Base-by-base conservation (phyloP, 2,888 invertebrate species). In the Galeruca laticollis region DNA sequence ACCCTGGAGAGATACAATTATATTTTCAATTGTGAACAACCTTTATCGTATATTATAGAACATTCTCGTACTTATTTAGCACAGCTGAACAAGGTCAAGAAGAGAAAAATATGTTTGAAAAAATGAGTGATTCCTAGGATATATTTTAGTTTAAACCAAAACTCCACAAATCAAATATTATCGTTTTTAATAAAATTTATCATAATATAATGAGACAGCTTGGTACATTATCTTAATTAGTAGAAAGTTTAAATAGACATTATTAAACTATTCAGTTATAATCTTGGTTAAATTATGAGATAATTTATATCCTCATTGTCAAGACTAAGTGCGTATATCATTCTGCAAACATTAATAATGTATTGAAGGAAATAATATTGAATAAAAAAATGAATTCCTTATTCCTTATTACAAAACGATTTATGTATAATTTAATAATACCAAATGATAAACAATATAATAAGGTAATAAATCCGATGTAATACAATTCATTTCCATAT, bases 381-480 rank as follows among this genome's bases (percentile, higher is more conserved):
- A 9, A 31, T 43, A 31, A 65, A 65, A 57, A 65, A 65, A 47
- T 2, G 35, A 57, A 65, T 47, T 65, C 49, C 57, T 65, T 57
- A 57, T 57, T 35, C 20, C 62, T 35, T 54, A 52, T 63, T 63
- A 63, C 56, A 43, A 54, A 63, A 47, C 67, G 54, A 59, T 54
- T 49, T 60, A 64, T 64, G 15, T 33, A 33, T 31, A 57, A 56
- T 47, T 56, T 71, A 71, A 71, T 68, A 65, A 71, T 60, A 78
- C 76, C 77, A 78, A 79, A 79, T 77, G 77, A 78, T 79, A 78
- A 77, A 79, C 75, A 75, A 77, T 73, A 75, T 78, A 79, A 79
- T 79, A 78, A 79, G 79, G 75, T 71, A 76, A 80, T 79, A 80
- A 78, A 79, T 77, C 13, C 69, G 71, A 56, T 47, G 66, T 64